A percentile compares a stretch with the other conserved stretches of the same genome.
Evolutionary conservation across 2,888 invertebrate species (phyloP).

Genomic region (Hesperia comma): DNA sequence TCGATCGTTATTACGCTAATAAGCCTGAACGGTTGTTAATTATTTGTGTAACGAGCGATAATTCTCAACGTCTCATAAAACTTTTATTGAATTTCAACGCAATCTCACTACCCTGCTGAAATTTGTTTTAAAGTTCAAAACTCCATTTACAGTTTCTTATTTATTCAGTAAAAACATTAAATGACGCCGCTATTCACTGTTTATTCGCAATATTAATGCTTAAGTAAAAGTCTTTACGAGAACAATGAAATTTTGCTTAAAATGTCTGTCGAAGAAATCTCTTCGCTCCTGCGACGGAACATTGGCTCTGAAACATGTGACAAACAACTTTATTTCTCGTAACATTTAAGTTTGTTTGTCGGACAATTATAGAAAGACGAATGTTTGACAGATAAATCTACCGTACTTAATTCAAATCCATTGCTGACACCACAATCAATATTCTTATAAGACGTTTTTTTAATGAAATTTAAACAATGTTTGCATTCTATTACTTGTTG

Average conservation of each 20-base stretch:
- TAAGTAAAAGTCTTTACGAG: slow-evolving; percentile 62
- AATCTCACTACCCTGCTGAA: background rate
- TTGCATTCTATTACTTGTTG: no score
- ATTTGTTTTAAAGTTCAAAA: background rate
- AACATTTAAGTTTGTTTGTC: background rate
- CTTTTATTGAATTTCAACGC: background rate
- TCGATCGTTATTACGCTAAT: no score
- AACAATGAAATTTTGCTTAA: slow-evolving; percentile 55
- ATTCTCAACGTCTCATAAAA: background rate
- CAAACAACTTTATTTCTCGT: slow-evolving; percentile 27
- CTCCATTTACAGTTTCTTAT: background rate
- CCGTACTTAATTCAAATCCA: no score
- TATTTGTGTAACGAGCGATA: no score
- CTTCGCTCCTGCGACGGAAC: slow-evolving; percentile 43
- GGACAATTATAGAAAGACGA: slow-evolving; percentile 1
- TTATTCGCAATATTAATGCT: slow-evolving; percentile 2
- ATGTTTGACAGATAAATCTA: background rate
- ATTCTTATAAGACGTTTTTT: no score
- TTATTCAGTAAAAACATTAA: slow-evolving; percentile 1
- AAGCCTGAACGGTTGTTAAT: no score
- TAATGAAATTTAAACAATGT: no score
- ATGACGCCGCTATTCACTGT: background rate
- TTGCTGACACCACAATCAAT: no score
- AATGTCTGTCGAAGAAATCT: slow-evolving; percentile 50
- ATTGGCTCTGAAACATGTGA: slow-evolving; percentile 22